A percentile compares a stretch with the other conserved stretches of the same genome.
phyloP scores from a whole-genome alignment of 1,140 invertebrate species.

The Pachypeltis micranthus region DNA sequence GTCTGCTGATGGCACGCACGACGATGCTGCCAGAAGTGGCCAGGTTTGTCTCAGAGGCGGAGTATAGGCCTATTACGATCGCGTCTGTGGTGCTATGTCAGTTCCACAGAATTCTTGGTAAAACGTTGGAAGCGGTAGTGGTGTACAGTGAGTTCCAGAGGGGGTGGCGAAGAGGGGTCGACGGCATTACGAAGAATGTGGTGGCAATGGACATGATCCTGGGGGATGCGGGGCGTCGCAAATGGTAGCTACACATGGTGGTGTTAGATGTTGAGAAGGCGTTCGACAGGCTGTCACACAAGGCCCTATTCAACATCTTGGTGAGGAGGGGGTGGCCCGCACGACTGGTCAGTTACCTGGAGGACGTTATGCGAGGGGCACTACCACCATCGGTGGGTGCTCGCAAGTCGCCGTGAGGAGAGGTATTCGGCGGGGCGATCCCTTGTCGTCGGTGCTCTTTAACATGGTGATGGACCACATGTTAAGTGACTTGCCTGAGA shows the following conservation, averaged over 20 bases:
- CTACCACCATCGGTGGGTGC: not conserved
- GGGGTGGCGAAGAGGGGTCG: too few relatives aligned
- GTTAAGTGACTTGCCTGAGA: not conserved
- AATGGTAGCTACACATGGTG: not conserved
- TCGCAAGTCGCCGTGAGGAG: not conserved
- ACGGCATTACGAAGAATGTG: too few relatives aligned
- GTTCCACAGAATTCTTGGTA: too few relatives aligned
- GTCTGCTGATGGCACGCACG: too few relatives aligned
- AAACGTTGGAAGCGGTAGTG: too few relatives aligned
- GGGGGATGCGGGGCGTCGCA: not conserved
- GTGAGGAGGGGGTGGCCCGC: not conserved
- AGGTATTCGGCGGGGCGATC: not conserved
- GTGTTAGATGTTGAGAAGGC: not conserved
- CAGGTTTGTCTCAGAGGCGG: too few relatives aligned
- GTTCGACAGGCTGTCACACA: not conserved
- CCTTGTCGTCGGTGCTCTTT: not conserved
- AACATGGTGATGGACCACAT: not conserved
- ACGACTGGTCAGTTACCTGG: not conserved
- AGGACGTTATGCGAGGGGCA: not conserved
- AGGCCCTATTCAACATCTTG: not conserved
- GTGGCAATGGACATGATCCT: too few relatives aligned
- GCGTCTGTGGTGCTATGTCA: too few relatives aligned
- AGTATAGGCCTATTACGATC: too few relatives aligned
- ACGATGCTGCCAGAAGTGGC: too few relatives aligned
- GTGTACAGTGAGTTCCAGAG: too few relatives aligned